Percentiles rank a stretch among this genome's conserved stretches.
Evolutionary conservation across 92 coral and sea anemone species (phyloP).

Genomic region (Heliopora coerulea): DNA sequence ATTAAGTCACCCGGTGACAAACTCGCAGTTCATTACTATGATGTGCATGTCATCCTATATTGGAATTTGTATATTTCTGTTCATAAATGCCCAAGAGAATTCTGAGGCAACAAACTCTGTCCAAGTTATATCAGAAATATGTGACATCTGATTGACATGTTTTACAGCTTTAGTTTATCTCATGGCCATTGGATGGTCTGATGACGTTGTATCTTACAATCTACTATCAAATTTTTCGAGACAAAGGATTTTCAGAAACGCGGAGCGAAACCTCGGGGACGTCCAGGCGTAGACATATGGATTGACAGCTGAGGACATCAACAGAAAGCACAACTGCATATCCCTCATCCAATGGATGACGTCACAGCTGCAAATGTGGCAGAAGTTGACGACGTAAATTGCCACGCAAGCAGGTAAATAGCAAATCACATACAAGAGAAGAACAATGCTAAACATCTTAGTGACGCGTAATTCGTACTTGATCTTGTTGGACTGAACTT

Average conservation of each 20-base stretch:
- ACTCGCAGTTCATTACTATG: no score
- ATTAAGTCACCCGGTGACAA: no score
- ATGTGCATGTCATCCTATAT: no score
- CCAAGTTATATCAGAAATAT: no score
- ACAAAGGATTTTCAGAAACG: constrained; percentile 29
- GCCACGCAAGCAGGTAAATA: constrained; percentile 37
- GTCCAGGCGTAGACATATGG: constrained; percentile 46
- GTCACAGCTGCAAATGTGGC: constrained; percentile 34
- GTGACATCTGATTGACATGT: no score
- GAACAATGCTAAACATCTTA: constrained; percentile 39
- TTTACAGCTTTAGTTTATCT: neutral
- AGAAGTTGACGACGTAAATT: constrained; percentile 31
- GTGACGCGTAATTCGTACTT: constrained; percentile 38
- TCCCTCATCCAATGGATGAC: constrained; percentile 40
- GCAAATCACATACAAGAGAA: constrained; percentile 31
- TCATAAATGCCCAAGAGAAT: neutral
- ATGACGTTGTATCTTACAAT: neutral
- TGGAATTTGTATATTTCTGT: no score
- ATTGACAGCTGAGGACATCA: constrained; percentile 39
- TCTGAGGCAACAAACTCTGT: no score
- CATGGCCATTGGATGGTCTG: constrained; percentile 25
- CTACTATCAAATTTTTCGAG: constrained; percentile 13
- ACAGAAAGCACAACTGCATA: constrained; percentile 32
- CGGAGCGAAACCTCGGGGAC: constrained; percentile 41
- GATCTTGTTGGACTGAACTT: neutral